These are phyloP conservation scores for Alcedo quadribrachys DNA, from an alignment of 2,797 vertebrate genomes.

Conservation along the genomic window DNA sequence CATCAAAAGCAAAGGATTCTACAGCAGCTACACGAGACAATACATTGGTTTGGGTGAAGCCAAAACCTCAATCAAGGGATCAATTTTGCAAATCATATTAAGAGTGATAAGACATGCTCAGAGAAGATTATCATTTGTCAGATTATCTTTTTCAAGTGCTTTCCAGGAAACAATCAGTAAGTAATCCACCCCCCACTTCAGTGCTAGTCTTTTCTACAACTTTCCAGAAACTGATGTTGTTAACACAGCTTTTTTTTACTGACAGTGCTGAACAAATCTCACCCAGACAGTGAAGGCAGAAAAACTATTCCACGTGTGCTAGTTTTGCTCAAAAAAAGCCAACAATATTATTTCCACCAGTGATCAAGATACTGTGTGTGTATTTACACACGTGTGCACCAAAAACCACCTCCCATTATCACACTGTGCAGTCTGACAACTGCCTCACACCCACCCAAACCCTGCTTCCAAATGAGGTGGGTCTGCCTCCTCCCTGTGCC, in stretches of 20 bases:
- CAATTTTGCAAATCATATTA: slow-evolving; percentile 26
- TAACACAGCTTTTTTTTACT: neutral
- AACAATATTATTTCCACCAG: neutral
- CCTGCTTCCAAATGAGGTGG: neutral
- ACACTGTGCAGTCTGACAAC: neutral
- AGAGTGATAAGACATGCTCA: neutral
- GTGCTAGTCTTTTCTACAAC: neutral
- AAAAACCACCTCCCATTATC: too few species aligned
- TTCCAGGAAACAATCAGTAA: slow-evolving; percentile 9
- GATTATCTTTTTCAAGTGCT: slow-evolving; percentile 30
- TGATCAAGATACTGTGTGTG: too few species aligned
- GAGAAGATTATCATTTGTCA: slow-evolving; percentile 9
- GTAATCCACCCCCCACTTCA: slow-evolving; percentile 18
- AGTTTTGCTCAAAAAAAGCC: neutral
- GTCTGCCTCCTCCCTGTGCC: neutral
- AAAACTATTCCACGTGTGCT: fast-evolving
- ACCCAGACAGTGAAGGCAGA: neutral
- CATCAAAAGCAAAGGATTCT: neutral
- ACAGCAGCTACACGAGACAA: neutral
- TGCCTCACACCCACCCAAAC: neutral
- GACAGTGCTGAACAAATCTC: neutral
- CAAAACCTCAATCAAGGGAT: slow-evolving; percentile 13
- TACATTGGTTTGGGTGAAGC: neutral
- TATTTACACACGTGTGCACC: fast-evolving
- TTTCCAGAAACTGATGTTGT: neutral